phyloP scores from a whole-genome alignment of 1,140 invertebrate genomes.

The Trichonephila inaurata region DNA sequence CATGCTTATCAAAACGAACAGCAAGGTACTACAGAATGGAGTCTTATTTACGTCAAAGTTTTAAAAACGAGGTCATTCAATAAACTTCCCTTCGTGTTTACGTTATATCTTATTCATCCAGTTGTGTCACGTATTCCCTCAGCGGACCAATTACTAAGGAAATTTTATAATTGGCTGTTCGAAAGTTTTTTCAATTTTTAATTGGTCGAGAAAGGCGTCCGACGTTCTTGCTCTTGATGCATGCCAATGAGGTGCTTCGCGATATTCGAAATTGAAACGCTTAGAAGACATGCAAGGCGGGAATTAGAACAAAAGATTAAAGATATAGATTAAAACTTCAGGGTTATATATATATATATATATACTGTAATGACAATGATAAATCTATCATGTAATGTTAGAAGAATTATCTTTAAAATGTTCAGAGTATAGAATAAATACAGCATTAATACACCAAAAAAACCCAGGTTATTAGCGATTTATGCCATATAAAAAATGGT shows the following conservation, averaged over 20 bases:
- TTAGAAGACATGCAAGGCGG: background rate
- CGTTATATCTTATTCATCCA: constrained; percentile 29
- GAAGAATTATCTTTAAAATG: background rate
- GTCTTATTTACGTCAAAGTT: background rate
- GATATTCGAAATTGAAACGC: background rate
- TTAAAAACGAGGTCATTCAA: constrained; percentile 38
- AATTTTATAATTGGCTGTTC: constrained; percentile 14
- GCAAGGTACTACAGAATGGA: background rate
- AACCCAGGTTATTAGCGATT: too few species aligned
- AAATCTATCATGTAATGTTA: background rate
- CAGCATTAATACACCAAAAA: too few species aligned
- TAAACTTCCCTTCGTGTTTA: background rate
- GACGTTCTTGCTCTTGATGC: background rate
- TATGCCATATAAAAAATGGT: too few species aligned
- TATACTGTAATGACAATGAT: background rate
- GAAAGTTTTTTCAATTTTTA: constrained; percentile 29
- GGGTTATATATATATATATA: too few species aligned
- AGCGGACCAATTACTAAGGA: constrained; percentile 43
- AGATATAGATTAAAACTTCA: background rate
- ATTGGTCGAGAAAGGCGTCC: background rate
- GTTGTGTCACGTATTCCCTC: constrained; percentile 43
- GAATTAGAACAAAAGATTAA: background rate
- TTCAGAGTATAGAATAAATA: too few species aligned
- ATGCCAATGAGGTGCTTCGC: constrained; percentile 20
- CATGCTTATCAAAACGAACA: constrained; percentile 19